Conservation (phyloP, 2,797 vertebrate genomes). For the Aplochiton taeniatus region DNA sequence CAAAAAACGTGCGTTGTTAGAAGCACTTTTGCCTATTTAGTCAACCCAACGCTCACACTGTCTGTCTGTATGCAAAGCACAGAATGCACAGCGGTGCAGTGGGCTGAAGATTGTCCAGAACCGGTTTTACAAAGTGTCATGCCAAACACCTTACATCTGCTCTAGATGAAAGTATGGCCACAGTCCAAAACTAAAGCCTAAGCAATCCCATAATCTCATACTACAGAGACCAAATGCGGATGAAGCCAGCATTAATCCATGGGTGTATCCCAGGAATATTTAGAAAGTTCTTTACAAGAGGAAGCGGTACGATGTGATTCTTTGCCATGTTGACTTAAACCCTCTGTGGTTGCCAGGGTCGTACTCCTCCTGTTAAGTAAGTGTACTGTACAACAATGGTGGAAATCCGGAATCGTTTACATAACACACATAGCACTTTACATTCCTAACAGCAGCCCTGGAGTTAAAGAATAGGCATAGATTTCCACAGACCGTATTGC, state of each 20-base stretch:
- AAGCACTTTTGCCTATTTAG: neutral
- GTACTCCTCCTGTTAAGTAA: too few relatives aligned
- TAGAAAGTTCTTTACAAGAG: slow-evolving; percentile 24
- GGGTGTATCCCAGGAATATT: slow-evolving; percentile 25
- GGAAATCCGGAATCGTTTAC: slow-evolving; percentile 1
- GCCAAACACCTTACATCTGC: slow-evolving; percentile 29
- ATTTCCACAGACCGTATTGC: slow-evolving; percentile 36
- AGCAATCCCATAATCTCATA: slow-evolving; percentile 20
- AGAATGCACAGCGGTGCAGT: slow-evolving; percentile 36
- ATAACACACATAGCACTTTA: slow-evolving; percentile 54
- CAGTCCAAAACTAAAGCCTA: slow-evolving; percentile 35
- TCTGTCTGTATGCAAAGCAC: neutral
- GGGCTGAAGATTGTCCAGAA: slow-evolving; percentile 13
- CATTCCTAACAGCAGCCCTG: slow-evolving; percentile 41
- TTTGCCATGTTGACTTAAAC: neutral
- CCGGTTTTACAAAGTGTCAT: slow-evolving; percentile 9
- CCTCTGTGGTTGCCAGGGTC: slow-evolving; percentile 12
- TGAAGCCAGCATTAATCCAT: slow-evolving; percentile 26
- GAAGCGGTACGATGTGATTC: slow-evolving; percentile 15
- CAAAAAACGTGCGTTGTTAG: slow-evolving; percentile 12
- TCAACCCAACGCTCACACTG: slow-evolving; percentile 1
- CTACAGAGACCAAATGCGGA: slow-evolving; percentile 30
- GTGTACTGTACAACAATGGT: neutral
- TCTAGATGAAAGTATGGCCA: slow-evolving; percentile 10
- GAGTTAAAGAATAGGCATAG: slow-evolving; percentile 25